A percentile compares a stretch with the other conserved stretches of the same genome.
Evolutionary conservation across 2,888 invertebrate genomes (phyloP).

Genomic region (Hypselothyrea guttata): DNA sequence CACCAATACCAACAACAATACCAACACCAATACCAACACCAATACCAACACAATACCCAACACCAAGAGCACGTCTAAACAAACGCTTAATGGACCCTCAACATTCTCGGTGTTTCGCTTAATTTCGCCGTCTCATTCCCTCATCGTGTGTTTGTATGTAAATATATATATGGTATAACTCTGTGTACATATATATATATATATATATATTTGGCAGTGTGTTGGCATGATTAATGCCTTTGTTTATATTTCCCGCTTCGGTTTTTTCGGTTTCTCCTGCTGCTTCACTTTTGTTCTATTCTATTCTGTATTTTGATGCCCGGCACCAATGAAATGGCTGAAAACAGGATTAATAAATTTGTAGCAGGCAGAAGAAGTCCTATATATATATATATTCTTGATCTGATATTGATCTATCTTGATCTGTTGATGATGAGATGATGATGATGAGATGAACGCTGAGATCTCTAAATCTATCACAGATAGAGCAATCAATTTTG

Average conservation of each 20-base stretch:
- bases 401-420: too few species aligned
- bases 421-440: too few species aligned
- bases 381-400: too few species aligned
- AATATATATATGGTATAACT: not conserved
- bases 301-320: too few species aligned
- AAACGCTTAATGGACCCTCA: constrained; percentile 60
- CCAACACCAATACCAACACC: constrained; percentile 7
- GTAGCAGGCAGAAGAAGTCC: too few species aligned
- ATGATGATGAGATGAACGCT: too few species aligned
- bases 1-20: not conserved
- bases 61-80: constrained; percentile 35
- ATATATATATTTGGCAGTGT: constrained; percentile 33
- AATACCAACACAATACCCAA: constrained; percentile 11
- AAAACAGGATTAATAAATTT: too few species aligned
- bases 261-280: constrained; percentile 13
- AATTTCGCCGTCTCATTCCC: constrained; percentile 8
- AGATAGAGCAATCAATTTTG: too few species aligned
- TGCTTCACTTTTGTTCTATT: not conserved
- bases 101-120: constrained; percentile 18
- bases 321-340: too few species aligned
- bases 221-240: constrained; percentile 74
- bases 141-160: not conserved
- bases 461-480: too few species aligned
- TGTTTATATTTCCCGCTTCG: constrained; percentile 69
- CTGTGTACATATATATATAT: not conserved